Base-by-base conservation (phyloP, 2,888 invertebrate genomes). In the Chirona hameri region DNA sequence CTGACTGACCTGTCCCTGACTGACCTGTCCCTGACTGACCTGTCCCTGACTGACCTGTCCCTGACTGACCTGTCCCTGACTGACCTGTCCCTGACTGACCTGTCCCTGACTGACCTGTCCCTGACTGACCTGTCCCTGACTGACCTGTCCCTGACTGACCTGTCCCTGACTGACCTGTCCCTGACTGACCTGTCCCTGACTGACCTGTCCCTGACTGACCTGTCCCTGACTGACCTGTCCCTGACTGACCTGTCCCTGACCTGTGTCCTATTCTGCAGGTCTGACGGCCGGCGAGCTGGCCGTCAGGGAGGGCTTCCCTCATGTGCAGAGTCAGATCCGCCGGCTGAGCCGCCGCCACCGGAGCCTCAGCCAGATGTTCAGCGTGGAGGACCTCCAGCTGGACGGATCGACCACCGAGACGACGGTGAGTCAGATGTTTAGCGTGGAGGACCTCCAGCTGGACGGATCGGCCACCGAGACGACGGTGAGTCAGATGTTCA, bases 401-500 rank as follows among this genome's bases (percentile, higher is more conserved):
- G 60, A 60, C 48, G 48, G 48, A 48, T 12, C 48, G n/a, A n/a
- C 60, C 24, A 21, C 60, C 60, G 7, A 10, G n/a, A n/a, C n/a
- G n/a, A n/a, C n/a, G n/a, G n/a, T n/a, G n/a, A 39, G 76, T 21
- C 76, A 76, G 39, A 31, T 76, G 76, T 76, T 39, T 39, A 76
- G 76, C 27, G 39, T 27, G 10, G 29, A 29, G 14, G 69, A 69
- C 21, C n/a, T 60, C 1, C n/a, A 3, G 4, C n/a, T 7, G 60
- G 60, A 60, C 48, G 48, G 48, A 48, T 12, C 48, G n/a, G 60
- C 60, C 24, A 21, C 60, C 60, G 7, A 10, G n/a, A n/a, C n/a
- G n/a, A n/a, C n/a, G n/a, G n/a, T n/a, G n/a, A 39, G 76, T 21
- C 76, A 76, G 39, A 31, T 76, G 76, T 76, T 39, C 76, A 76